Percentiles rank a stretch among this genome's conserved stretches.
Evolutionary conservation across 2,113 vertebrate genomes (phyloP).

Genomic region (Andinoacara biseriatus): DNA sequence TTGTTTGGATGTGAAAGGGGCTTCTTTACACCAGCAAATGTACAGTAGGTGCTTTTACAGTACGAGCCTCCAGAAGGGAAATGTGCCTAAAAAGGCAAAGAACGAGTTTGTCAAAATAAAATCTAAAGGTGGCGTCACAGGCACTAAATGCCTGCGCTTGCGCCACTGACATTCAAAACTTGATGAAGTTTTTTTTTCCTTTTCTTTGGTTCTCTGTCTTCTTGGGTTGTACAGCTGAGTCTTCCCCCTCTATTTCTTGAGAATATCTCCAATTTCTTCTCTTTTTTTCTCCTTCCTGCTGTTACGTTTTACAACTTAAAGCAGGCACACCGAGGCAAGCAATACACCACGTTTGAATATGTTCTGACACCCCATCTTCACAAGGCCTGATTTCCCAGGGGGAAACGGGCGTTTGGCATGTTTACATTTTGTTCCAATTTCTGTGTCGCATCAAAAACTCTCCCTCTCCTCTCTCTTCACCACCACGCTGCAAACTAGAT

Average conservation of each 20-base stretch:
- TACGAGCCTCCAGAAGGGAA: not conserved
- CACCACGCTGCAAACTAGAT: conserved; percentile 17
- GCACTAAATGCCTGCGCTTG: conserved; percentile 23
- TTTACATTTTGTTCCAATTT: conserved; percentile 73
- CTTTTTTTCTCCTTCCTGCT: not conserved
- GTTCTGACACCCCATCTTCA: conserved; percentile 66
- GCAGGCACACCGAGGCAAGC: conserved; percentile 27
- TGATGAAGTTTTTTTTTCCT: conserved; percentile 38
- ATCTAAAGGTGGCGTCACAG: conserved; percentile 26
- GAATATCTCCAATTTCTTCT: not conserved
- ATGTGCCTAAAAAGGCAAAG: not conserved
- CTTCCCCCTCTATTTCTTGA: not conserved
- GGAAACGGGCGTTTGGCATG: conserved; percentile 57
- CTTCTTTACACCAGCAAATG: no score
- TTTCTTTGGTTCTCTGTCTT: conserved; percentile 50
- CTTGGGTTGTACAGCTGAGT: conserved; percentile 24
- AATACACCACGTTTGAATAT: conserved; percentile 49
- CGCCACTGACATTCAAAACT: conserved; percentile 14
- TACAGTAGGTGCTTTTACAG: not conserved
- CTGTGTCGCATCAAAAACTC: conserved; percentile 31
- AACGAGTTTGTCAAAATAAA: not conserved
- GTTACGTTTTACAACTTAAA: conserved; percentile 44
- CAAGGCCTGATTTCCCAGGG: conserved; percentile 66
- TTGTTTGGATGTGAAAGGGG: not conserved
- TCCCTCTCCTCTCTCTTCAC: conserved; percentile 10